phyloP scores from a whole-genome alignment of 2,888 invertebrate genomes.

The Malthinus flaveolus region DNA sequence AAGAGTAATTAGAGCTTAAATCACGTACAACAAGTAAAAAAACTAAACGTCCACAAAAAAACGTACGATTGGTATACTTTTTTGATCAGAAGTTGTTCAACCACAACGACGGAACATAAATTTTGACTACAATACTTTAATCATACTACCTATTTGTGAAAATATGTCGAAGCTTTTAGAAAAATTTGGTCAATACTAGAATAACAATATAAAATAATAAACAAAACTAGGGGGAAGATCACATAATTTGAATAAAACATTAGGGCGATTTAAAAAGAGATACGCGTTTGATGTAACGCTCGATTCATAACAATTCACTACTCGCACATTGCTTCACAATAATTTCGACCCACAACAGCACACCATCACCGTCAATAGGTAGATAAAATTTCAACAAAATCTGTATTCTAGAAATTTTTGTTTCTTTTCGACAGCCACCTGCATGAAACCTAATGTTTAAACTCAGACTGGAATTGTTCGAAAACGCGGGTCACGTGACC shows the following conservation, averaged over 20 bases:
- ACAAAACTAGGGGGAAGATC: constrained; percentile 17
- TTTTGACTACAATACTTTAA: constrained; percentile 18
- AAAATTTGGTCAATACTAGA: constrained; percentile 1
- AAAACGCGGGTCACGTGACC: constrained; percentile 30
- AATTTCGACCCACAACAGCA: background rate
- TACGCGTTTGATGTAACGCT: constrained; percentile 5
- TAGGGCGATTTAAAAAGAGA: constrained; percentile 9
- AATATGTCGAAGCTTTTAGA: constrained; percentile 3
- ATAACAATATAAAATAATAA: constrained; percentile 4
- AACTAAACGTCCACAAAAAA: too few relatives aligned
- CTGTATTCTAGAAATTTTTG: too few relatives aligned
- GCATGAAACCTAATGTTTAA: constrained; percentile 8
- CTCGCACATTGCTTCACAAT: background rate
- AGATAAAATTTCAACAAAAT: too few relatives aligned
- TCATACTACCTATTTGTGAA: constrained; percentile 12
- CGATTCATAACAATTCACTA: constrained; percentile 9
- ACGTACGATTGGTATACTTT: too few relatives aligned
- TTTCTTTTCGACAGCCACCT: constrained; percentile 11
- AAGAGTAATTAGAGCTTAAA: too few relatives aligned
- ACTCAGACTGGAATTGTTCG: constrained; percentile 9
- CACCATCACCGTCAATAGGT: too few relatives aligned
- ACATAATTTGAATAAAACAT: constrained; percentile 16
- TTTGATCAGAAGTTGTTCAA: too few relatives aligned
- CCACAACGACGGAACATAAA: constrained; percentile 6
- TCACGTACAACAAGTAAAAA: too few relatives aligned